phyloP scores from a whole-genome alignment of 2,797 vertebrate genomes.

The Kryptolebias ocellatus region DNA sequence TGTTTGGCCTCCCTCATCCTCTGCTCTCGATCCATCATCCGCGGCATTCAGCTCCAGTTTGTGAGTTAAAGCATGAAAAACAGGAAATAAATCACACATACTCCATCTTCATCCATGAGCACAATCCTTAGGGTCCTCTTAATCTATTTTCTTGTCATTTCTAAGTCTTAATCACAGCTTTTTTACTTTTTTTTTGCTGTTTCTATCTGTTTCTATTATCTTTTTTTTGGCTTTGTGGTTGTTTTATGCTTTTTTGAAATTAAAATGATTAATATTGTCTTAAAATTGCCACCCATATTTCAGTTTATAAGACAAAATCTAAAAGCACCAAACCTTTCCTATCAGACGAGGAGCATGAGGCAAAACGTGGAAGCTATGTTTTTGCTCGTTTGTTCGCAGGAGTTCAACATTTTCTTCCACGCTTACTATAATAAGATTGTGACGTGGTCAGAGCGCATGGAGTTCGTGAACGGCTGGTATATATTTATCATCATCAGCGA shows the following conservation, averaged over 20 bases:
- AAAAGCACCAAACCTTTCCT: too few species aligned
- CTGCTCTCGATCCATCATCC: conserved; percentile 87
- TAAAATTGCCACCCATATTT: too few species aligned
- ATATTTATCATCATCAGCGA: conserved; percentile 92
- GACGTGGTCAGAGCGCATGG: conserved; percentile 88
- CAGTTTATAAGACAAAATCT: too few species aligned
- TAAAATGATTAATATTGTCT: too few species aligned
- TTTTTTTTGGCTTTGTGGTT: not conserved
- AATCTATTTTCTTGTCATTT: not conserved
- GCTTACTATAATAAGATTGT: conserved; percentile 85
- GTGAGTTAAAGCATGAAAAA: conserved; percentile 74
- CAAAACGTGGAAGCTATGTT: not conserved
- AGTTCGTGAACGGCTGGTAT: conserved; percentile 97
- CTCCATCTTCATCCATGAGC: too few species aligned
- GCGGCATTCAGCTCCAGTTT: conserved; percentile 88
- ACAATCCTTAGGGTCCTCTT: not conserved
- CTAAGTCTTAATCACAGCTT: not conserved
- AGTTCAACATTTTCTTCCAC: conserved; percentile 87
- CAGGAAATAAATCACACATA: not conserved
- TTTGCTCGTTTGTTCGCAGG: conserved; percentile 75
- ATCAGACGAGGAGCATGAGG: too few species aligned
- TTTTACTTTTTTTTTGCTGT: not conserved
- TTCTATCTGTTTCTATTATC: not conserved
- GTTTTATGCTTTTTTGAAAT: not conserved
- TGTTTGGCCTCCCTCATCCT: conserved; percentile 89